Percentiles rank a stretch among this genome's conserved stretches.
Evolutionary conservation across 2,113 vertebrate species (phyloP).

Genomic region (Ondatra zibethicus): DNA sequence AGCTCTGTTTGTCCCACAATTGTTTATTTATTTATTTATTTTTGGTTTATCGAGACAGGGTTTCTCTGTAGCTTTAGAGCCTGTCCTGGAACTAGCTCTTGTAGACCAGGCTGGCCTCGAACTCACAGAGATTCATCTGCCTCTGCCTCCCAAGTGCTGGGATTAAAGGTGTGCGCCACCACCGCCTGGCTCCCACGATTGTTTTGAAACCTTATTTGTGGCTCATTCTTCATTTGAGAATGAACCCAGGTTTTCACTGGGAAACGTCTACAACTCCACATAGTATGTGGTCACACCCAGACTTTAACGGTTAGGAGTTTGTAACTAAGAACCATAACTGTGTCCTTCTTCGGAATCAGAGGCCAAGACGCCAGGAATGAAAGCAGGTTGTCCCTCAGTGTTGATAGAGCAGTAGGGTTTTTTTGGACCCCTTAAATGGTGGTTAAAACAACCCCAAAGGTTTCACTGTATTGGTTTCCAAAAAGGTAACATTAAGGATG

Average conservation of each 20-base stretch:
- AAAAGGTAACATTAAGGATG: conserved; percentile 28
- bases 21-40: no score
- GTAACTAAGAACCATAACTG: neutral
- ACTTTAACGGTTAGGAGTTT: conserved; percentile 9
- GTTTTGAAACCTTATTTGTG: conserved; percentile 3
- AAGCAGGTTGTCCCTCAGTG: conserved; percentile 13
- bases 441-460: neutral
- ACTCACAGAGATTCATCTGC: no score
- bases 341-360: neutral
- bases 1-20: conserved; percentile 40
- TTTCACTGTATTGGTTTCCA: neutral
- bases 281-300: neutral
- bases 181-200: conserved; percentile 44
- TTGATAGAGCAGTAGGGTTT: neutral
- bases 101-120: no score
- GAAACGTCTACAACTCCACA: conserved; percentile 15
- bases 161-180: no score
- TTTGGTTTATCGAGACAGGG: no score
- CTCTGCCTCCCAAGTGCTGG: no score
- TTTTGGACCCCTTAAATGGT: conserved; percentile 30
- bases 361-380: neutral
- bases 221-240: conserved; percentile 14
- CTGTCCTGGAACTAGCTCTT: no score
- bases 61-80: no score
- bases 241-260: neutral